Evolutionary conservation across 2,797 vertebrate species (phyloP).

Genomic region (Chelon labrosus): DNA sequence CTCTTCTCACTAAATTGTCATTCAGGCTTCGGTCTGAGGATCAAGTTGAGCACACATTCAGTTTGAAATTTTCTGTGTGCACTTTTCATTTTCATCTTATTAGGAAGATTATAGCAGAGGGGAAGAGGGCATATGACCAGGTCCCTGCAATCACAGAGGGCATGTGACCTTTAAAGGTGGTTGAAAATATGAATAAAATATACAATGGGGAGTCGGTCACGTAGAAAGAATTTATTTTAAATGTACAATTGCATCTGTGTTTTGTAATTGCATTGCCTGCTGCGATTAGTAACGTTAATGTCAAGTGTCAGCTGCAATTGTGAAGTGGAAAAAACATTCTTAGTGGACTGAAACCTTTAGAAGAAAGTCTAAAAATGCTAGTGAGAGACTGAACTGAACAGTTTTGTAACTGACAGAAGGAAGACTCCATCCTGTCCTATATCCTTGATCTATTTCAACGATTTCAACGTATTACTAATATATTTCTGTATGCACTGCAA

Average conservation of each 20-base stretch:
- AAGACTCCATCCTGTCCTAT: not conserved
- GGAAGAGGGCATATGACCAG: not conserved
- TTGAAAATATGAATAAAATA: slow-evolving; percentile 15
- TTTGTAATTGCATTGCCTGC: slow-evolving; percentile 34
- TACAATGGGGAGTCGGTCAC: not conserved
- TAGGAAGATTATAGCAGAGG: slow-evolving; percentile 4
- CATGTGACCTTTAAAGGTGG: slow-evolving; percentile 12
- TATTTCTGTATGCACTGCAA: too few species aligned
- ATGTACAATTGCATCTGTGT: slow-evolving; percentile 15
- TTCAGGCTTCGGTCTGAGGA: too few species aligned
- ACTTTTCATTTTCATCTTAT: slow-evolving; percentile 4
- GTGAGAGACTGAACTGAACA: too few species aligned
- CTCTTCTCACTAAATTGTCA: too few species aligned
- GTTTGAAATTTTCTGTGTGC: not conserved
- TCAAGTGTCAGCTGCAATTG: slow-evolving; percentile 44
- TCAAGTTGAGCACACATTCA: too few species aligned
- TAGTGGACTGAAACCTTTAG: not conserved
- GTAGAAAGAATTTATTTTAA: slow-evolving; percentile 7
- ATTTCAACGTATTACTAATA: too few species aligned
- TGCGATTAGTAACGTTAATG: slow-evolving; percentile 31
- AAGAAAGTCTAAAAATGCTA: not conserved
- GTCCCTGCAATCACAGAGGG: slow-evolving; percentile 14
- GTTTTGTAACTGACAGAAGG: not conserved
- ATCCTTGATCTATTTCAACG: not conserved
- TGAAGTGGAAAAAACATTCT: slow-evolving; percentile 6